Conservation (phyloP, 2,888 invertebrate genomes). For the Aphodius granarius region DNA sequence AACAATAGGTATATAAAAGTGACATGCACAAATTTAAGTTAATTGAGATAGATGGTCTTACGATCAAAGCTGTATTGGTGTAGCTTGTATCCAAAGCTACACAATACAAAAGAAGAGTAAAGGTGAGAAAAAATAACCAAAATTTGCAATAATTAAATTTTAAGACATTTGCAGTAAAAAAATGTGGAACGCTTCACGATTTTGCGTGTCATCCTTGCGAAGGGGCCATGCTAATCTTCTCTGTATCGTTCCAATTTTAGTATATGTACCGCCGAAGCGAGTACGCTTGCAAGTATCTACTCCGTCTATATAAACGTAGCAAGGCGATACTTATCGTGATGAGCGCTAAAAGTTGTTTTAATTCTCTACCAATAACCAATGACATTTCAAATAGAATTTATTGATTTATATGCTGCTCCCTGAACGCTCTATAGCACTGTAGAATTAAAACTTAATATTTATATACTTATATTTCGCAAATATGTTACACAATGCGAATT, state of each 20-base stretch:
- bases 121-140: no score
- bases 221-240: slow-evolving; percentile 93
- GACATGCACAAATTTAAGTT: no score
- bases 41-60: no score
- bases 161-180: no score
- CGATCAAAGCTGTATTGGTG: no score
- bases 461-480: neutral
- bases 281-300: slow-evolving; percentile 51
- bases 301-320: neutral
- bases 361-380: neutral
- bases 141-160: no score
- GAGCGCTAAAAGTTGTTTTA: neutral
- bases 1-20: no score
- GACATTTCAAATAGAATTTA: neutral
- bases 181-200: slow-evolving; percentile 88
- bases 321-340: neutral
- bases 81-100: no score
- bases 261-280: slow-evolving; percentile 80
- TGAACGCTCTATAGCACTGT: neutral
- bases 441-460: neutral
- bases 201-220: slow-evolving; percentile 93
- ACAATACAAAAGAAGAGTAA: no score
- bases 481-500: neutral
- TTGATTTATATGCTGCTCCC: neutral
- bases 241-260: slow-evolving; percentile 92